Base-by-base conservation (phyloP, 2,888 invertebrate genomes). In the Euplagia quadripunctaria region DNA sequence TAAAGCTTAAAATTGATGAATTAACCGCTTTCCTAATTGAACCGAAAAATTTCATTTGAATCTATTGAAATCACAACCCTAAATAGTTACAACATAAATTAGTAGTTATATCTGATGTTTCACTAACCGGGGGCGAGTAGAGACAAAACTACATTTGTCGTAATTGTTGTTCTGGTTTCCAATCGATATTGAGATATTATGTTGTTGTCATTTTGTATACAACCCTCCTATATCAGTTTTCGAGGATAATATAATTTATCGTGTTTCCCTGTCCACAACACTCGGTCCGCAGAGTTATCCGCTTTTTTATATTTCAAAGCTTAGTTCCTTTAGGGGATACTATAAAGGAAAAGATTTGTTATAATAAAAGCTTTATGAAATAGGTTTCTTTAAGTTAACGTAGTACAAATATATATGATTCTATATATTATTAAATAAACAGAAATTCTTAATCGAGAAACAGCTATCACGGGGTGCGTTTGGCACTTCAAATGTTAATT, bases 1-100 rank as follows among this genome's bases (percentile, higher is more conserved):
- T 77, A 71, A 85, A 85, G 80, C 82, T 81, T 79, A 84, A 81
- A 72, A 76, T 74, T 74, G 77, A 85, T 84, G 82, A 83, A 83
- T 86, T 84, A 84, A 79, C 78, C 76, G 78, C 74, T 43, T 82
- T 82, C 80, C 74, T 75, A 81, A 84, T 83, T 74, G 69, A 31
- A 78, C 51, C 61, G 68, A 65, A 75, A 66, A 69, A 66, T 76
- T 79, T 68, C 70, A 70, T 70, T 69, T 68, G 58, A 64, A 72
- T 76, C 67, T 64, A 61, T 73, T 63, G 9, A 64, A 70, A 31
- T 66, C n/a, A 31, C 49, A 55, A 20, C 12, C 5, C 14, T 6
- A 61, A 51, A 14, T 71, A 58, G 58, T 71, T 66, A 51, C 4
- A 65, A 31, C 31, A 14, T 4, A 46, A 31, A 31, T 31, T 2